Percentiles rank a stretch among this genome's conserved stretches.
phyloP scores from a whole-genome alignment of 2,797 vertebrate genomes.

The Lutjanus argentimaculatus region DNA sequence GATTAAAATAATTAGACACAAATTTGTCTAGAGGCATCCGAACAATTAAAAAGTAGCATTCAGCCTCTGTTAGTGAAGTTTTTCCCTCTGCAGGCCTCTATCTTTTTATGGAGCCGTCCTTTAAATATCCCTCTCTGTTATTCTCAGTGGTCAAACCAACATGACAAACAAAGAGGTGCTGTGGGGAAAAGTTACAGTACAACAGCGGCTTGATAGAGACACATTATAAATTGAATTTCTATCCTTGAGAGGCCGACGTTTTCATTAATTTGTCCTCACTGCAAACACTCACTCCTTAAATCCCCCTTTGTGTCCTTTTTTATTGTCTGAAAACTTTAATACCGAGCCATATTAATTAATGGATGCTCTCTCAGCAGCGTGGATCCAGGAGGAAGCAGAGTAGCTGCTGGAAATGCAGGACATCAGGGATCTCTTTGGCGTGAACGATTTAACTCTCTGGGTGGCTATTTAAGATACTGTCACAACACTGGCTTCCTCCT shows the following conservation, averaged over 20 bases:
- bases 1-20: constrained; percentile 49
- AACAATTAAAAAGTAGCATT: constrained; percentile 39
- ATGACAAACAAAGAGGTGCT: constrained; percentile 50
- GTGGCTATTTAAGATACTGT: constrained; percentile 46
- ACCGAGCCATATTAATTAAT: constrained; percentile 63
- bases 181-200: constrained; percentile 42
- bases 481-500: constrained; percentile 35
- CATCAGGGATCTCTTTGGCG: constrained; percentile 54
- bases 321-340: constrained; percentile 71
- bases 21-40: constrained; percentile 24
- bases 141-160: constrained; percentile 58
- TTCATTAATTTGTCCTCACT: constrained; percentile 70
- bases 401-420: constrained; percentile 48
- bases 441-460: constrained; percentile 42
- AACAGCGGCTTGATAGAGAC: constrained; percentile 59
- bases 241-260: constrained; percentile 54
- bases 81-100: constrained; percentile 17
- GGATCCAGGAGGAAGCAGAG: constrained; percentile 39
- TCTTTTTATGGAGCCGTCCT: constrained; percentile 38
- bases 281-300: constrained; percentile 60
- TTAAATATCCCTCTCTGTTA: constrained; percentile 27
- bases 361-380: constrained; percentile 37
- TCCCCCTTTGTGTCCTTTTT: constrained; percentile 63
- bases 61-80: constrained; percentile 2
- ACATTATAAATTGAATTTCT: constrained; percentile 70